Percentiles rank a stretch among this genome's conserved stretches.
phyloP scores from a whole-genome alignment of 2,113 vertebrate genomes.

The Brachionichthys hirsutus region DNA sequence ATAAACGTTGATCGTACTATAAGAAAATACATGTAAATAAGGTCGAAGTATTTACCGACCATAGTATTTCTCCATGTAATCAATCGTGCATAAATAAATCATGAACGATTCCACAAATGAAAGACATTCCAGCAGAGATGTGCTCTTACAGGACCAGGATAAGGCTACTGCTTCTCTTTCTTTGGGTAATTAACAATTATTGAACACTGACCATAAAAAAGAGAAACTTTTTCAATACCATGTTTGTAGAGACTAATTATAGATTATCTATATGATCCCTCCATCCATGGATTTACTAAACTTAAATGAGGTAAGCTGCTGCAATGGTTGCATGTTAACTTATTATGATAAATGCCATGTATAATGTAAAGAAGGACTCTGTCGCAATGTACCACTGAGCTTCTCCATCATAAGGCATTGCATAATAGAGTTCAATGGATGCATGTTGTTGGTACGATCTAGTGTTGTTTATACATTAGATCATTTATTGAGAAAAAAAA shows the following conservation, averaged over 20 bases:
- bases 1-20: background rate
- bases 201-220: too few relatives aligned
- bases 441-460: background rate
- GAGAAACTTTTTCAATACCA: too few relatives aligned
- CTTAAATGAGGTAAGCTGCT: too few relatives aligned
- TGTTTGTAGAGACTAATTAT: too few relatives aligned
- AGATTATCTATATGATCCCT: too few relatives aligned
- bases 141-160: background rate
- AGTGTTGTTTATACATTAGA: background rate
- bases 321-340: too few relatives aligned
- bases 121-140: conserved; percentile 8
- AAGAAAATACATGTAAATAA: conserved; percentile 17
- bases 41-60: conserved; percentile 3
- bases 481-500: background rate
- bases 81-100: conserved; percentile 20
- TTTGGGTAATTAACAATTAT: background rate
- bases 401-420: background rate
- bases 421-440: too few relatives aligned
- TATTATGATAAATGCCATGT: too few relatives aligned
- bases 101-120: conserved; percentile 1
- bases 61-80: conserved; percentile 8
- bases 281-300: too few relatives aligned
- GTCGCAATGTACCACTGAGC: background rate
- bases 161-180: conserved; percentile 5
- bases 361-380: too few relatives aligned